A percentile compares a stretch with the other conserved stretches of the same genome.
Conservation (phyloP, 2,113 vertebrate genomes). For the Mormyrus lacerda region DNA sequence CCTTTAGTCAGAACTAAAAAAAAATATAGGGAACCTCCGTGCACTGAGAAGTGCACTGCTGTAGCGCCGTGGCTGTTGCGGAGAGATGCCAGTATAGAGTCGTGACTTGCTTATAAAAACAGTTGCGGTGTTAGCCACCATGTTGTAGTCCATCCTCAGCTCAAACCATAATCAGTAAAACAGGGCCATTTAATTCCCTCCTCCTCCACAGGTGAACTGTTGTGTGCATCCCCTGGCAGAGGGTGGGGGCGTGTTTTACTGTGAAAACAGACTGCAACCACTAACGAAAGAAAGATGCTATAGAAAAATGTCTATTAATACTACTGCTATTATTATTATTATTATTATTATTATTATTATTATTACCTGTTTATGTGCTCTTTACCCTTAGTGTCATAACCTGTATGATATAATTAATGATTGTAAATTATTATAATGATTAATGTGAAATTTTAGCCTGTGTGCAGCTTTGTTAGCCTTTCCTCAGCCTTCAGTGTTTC, state of each 20-base stretch:
- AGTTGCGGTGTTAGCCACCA: not conserved
- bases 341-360: too few species aligned
- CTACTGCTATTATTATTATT: not conserved
- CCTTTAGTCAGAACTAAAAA: not conserved
- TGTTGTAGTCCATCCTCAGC: not conserved
- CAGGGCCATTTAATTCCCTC: not conserved
- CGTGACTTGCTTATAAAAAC: not conserved
- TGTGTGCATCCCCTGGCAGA: not conserved
- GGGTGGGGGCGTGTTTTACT: not conserved
- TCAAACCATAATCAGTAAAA: not conserved
- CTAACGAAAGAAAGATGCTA: not conserved
- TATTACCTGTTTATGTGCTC: not conserved
- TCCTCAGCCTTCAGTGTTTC: not conserved
- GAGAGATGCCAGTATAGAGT: not conserved
- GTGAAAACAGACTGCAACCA: not conserved
- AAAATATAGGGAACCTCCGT: not conserved
- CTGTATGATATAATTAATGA: not conserved
- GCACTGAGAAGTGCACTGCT: not conserved
- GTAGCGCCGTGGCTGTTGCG: not conserved
- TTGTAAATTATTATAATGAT: not conserved
- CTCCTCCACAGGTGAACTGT: not conserved
- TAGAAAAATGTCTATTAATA: not conserved
- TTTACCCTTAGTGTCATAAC: not conserved
- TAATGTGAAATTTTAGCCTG: not conserved
- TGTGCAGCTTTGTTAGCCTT: not conserved